Conservation (phyloP, 2,888 invertebrate species). For the Ectemnius lituratus region DNA sequence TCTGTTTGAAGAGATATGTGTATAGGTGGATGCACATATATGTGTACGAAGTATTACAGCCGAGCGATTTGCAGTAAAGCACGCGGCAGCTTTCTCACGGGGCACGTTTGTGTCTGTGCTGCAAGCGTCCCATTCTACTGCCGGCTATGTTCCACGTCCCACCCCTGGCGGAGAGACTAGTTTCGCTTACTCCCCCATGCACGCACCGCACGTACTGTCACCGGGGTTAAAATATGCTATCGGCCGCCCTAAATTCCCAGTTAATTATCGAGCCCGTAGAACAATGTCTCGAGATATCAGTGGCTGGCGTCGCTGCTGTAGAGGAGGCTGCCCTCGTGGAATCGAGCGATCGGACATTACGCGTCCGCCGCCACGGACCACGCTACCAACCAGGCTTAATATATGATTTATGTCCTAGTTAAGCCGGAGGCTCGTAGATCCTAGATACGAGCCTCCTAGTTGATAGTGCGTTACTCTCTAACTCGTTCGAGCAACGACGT, state of each 20-base stretch:
- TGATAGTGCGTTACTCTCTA: neutral
- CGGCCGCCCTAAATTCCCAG: constrained; percentile 27
- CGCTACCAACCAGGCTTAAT: constrained; percentile 57
- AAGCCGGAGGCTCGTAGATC: constrained; percentile 55
- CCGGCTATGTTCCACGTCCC: no score
- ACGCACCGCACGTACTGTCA: neutral
- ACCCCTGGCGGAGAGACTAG: no score
- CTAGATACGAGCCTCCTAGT: constrained; percentile 25
- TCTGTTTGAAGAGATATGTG: no score
- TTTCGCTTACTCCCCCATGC: neutral
- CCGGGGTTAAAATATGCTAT: constrained; percentile 20
- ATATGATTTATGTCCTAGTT: constrained; percentile 62
- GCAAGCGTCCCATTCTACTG: no score
- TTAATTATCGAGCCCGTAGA: constrained; percentile 48
- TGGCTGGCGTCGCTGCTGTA: constrained; percentile 50
- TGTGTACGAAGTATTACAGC: no score
- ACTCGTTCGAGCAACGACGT: neutral
- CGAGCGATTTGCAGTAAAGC: no score
- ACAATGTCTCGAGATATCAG: constrained; percentile 57
- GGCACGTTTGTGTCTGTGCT: no score
- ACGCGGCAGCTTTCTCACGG: no score
- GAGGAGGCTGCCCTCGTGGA: constrained; percentile 31
- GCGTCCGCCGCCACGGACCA: constrained; percentile 55
- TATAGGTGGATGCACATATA: no score
- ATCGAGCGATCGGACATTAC: constrained; percentile 59